A percentile compares a stretch with the other conserved stretches of the same genome.
Conservation (phyloP, 2,888 invertebrate species). For the Seira ritae region DNA sequence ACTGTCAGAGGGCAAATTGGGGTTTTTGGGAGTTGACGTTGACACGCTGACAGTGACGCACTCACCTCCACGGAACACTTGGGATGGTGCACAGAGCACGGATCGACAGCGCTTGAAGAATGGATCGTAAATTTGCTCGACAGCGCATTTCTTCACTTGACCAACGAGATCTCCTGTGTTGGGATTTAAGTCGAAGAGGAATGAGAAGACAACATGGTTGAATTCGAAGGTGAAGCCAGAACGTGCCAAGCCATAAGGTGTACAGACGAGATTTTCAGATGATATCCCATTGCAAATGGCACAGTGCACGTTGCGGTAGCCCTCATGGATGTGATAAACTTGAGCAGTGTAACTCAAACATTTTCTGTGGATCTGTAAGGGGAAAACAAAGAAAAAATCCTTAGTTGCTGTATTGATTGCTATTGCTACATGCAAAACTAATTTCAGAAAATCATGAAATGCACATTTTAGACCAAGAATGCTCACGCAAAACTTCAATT, state of each 20-base stretch:
- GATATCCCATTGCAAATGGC: slow-evolving; percentile 77
- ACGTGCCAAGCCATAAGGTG: slow-evolving; percentile 68
- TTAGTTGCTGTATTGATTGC: not conserved
- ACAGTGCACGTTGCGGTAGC: slow-evolving; percentile 77
- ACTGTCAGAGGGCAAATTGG: slow-evolving; percentile 59
- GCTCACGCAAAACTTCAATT: too few relatives aligned
- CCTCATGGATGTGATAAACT: slow-evolving; percentile 75
- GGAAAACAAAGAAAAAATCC: not conserved
- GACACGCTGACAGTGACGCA: slow-evolving; percentile 73
- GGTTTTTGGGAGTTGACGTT: slow-evolving; percentile 57
- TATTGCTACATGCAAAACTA: too few relatives aligned
- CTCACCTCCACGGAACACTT: slow-evolving; percentile 73
- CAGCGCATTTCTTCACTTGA: slow-evolving; percentile 74
- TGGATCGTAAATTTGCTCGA: slow-evolving; percentile 76
- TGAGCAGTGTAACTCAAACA: slow-evolving; percentile 77
- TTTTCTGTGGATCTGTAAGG: slow-evolving; percentile 69
- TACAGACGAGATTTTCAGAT: slow-evolving; percentile 75
- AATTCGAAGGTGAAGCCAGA: slow-evolving; percentile 74
- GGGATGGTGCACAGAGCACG: slow-evolving; percentile 75
- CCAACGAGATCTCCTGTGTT: slow-evolving; percentile 74
- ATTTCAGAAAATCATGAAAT: too few relatives aligned
- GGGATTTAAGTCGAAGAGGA: slow-evolving; percentile 76
- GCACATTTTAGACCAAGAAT: too few relatives aligned
- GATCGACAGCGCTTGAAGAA: slow-evolving; percentile 76
- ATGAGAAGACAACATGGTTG: slow-evolving; percentile 76